Percentiles rank a stretch among this genome's conserved stretches.
Conservation (phyloP, 2,888 invertebrate species). For the Idaea biselata region DNA sequence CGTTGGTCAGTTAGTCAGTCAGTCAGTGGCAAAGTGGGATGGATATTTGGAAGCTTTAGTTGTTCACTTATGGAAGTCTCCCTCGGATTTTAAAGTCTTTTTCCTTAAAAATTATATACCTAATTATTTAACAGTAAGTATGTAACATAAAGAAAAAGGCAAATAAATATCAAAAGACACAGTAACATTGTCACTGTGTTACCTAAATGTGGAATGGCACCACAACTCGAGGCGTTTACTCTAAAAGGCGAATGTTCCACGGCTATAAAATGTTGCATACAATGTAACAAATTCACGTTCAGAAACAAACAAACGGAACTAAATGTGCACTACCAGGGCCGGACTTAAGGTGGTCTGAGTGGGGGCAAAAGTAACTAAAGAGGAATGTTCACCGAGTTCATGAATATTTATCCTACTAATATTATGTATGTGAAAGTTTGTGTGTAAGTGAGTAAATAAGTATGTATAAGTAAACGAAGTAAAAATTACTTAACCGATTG, state of each 20-base stretch:
- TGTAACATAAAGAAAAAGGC: background rate
- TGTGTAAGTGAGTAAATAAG: no score
- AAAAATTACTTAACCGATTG: no score
- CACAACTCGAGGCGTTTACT: background rate
- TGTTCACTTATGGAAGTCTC: no score
- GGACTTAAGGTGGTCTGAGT: background rate
- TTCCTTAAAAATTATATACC: no score
- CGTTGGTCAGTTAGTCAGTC: no score
- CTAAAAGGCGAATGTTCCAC: background rate
- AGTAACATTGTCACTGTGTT: background rate
- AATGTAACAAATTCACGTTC: constrained; percentile 19
- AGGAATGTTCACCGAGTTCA: background rate
- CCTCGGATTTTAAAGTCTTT: no score
- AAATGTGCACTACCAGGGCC: constrained; percentile 9
- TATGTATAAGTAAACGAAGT: no score
- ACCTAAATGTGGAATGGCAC: background rate
- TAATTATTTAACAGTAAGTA: background rate
- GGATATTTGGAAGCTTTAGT: no score
- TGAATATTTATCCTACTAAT: no score
- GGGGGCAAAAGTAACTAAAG: background rate
- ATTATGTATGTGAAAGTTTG: no score
- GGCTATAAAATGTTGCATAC: constrained; percentile 5
- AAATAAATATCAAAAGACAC: background rate
- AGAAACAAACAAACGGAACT: constrained; percentile 7
- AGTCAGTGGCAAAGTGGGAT: no score